Evolutionary conservation across 2,888 invertebrate genomes (phyloP), one percentile per base, ranked within the genome.

Genomic region (Drosophila nigricruria): DNA sequence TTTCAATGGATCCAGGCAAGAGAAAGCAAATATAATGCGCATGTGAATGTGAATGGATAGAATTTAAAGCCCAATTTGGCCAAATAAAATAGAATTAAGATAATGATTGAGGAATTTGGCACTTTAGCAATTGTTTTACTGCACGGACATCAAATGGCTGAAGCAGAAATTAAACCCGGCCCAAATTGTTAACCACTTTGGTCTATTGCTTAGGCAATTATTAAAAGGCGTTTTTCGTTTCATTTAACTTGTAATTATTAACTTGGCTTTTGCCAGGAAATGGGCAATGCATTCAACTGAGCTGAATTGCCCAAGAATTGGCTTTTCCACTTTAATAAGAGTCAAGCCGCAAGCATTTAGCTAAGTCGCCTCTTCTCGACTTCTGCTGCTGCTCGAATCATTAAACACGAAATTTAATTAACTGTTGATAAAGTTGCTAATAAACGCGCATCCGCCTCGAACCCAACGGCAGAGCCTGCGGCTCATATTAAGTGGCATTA

Each of bases 381-480:
- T 61, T 52, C 58, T 49, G 14, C 50, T 57, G 61, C 71, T 59
- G 61, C 71, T 64, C 69, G 63, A 78, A 80, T 85, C 89, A 89
- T 89, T 85, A 89, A 89, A 63, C 77, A 76, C 79, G 82, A 85
- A 84, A 87, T 87, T 87, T 88, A 87, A 87, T 87, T 87, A 87
- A 88, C 86, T 82, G 82, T 81, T 89, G 79, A 87, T 89, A 87
- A 85, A 88, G 85, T 71, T 75, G 69, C 80, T 77, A 88, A 87
- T 88, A 82, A 88, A 81, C 74, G 61, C 67, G 59, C 60, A 68
- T 42, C 64, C 52, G 18, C 25, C 54, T 40, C 65, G 10, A 14
- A 16, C 59, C 34, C 25, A 4, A 43, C 59, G 42, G 70, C 75
- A 70, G 53, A 43, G 87, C 84, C 70, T 76, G 66, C 62, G 79